Base-by-base conservation (phyloP, 2,113 vertebrate genomes). In the Anolis carolinensis region DNA sequence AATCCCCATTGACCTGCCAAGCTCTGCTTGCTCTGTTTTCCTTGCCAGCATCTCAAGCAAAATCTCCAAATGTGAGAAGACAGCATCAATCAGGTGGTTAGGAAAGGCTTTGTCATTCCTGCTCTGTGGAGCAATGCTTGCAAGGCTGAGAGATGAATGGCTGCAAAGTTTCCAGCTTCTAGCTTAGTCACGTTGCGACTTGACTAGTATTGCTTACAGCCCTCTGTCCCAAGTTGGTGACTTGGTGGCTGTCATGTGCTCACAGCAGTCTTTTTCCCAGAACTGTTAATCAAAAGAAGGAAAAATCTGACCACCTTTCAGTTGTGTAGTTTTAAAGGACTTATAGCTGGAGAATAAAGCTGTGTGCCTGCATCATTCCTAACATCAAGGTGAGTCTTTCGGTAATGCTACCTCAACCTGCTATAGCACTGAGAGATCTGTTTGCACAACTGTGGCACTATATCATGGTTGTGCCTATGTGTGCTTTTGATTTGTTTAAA, bases 161-260 rank as follows among this genome's bases (percentile, higher is more conserved):
- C 70, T 81, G 63, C 27, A 52, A 81, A 86, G 30, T 86, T 81
- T 86, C 78, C 78, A 67, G 39, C n/a, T 32, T 63, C 52, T 27
- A 7, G 32, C 67, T 86, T 72, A 86, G 75, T 74, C 78, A 86
- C 30, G 5, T 18, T 32, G 85, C 81, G 85, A 86, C 55, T 81
- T 27, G 4, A 14, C 55, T 52, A 2, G 73, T 65, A 67, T 81
- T 79, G 68, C 55, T 86, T 81, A 55, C 34, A 78, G 30, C 32
- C 34, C 68, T 55, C 16, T 50, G 39, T 65, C 78, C 23, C 14
- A 74, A 80, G 79, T 50, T 73, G 16, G 44, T 86, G 68, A 86
- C 55, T 48, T 65, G 39, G 20, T 72, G 7, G 34, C 68, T 81
- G 55, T 81, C 78, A 65, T 32, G 52, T 74, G 70, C 74, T 85